Evolutionary conservation across 2,888 invertebrate species (phyloP), one percentile per base, ranked within the genome.

Genomic region (Mythimna impura): DNA sequence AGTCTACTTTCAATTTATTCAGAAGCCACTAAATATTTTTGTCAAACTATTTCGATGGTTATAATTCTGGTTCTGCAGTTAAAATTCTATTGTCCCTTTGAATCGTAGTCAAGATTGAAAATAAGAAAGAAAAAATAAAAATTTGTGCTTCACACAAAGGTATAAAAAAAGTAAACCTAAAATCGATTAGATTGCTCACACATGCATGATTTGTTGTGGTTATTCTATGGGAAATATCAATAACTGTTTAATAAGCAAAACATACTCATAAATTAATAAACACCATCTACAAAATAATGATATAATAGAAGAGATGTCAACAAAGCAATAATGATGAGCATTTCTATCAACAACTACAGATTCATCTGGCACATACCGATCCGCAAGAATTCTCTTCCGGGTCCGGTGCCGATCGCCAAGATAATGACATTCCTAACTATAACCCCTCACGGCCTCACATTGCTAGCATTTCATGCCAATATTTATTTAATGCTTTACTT

Each of bases 401-500:
- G 58, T 66, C 61, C 70, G 50, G 64, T 64, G 64, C 47, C 68
- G 71, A 47, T 74, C 61, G 71, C 61, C 43, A 74, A 83, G 55
- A 84, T 81, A 83, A 83, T 78, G 69, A 69, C 78, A 84, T 84
- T 83, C 86, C 71, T 66, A 67, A 73, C 74, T 75, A 76, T 73
- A 76, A 61, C 80, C 69, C 50, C 70, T 75, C 69, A 74, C 72
- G 76, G 67, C 50, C 70, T 75, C 69, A 74, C 72, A 80, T 76
- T 65, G 66, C 72, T 73, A 63, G 54, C 73, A 66, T 78, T 65
- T 63, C 25, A 81, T 74, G 66, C 47, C 36, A 70, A 75, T 84
- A 82, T 78, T 69, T 72, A 75, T 75, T 54, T 22, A 63, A 65
- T 55, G 57, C 65, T 57, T 58, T 57, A 8, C 5, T 73, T 62